A percentile compares a stretch with the other conserved stretches of the same genome.
Evolutionary conservation across 2,797 vertebrate species (phyloP).

Genomic region (Acanthurus lineatus): DNA sequence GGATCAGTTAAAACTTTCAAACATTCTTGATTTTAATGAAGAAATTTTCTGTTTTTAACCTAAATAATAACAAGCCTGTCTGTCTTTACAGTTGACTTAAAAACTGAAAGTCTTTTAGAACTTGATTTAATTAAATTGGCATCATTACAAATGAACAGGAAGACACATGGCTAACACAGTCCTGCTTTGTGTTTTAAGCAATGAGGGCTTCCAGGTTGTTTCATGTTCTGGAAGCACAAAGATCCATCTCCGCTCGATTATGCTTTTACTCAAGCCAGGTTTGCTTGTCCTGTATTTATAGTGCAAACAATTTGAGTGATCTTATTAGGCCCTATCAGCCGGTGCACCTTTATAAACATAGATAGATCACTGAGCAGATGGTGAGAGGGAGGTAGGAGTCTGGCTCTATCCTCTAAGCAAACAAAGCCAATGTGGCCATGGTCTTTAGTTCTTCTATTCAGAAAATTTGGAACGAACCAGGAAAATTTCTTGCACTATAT

Average conservation of each 20-base stretch:
- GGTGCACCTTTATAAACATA: constrained; percentile 70
- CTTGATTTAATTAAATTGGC: constrained; percentile 15
- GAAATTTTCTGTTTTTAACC: not conserved
- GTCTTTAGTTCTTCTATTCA: constrained; percentile 14
- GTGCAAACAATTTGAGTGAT: constrained; percentile 70
- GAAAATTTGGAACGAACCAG: constrained; percentile 30
- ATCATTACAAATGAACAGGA: constrained; percentile 37
- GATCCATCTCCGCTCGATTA: constrained; percentile 42
- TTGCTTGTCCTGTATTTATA: constrained; percentile 74
- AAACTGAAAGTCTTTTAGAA: not conserved
- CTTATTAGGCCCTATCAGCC: constrained; percentile 66
- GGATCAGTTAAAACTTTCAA: constrained; percentile 18
- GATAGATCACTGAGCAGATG: constrained; percentile 71
- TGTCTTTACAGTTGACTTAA: not conserved
- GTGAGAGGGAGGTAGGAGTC: constrained; percentile 44
- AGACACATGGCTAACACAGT: constrained; percentile 25
- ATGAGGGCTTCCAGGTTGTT: constrained; percentile 41
- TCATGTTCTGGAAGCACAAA: constrained; percentile 46
- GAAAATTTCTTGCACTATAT: constrained; percentile 13
- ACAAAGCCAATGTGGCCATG: constrained; percentile 48
- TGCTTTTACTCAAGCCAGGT: constrained; percentile 45
- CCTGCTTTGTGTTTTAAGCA: constrained; percentile 45
- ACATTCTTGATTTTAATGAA: constrained; percentile 13
- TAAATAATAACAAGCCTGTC: not conserved
- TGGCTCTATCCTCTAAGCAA: constrained; percentile 67